Evolutionary conservation across 2,113 vertebrate species (phyloP).

Genomic region (Lichenostomus cassidix): DNA sequence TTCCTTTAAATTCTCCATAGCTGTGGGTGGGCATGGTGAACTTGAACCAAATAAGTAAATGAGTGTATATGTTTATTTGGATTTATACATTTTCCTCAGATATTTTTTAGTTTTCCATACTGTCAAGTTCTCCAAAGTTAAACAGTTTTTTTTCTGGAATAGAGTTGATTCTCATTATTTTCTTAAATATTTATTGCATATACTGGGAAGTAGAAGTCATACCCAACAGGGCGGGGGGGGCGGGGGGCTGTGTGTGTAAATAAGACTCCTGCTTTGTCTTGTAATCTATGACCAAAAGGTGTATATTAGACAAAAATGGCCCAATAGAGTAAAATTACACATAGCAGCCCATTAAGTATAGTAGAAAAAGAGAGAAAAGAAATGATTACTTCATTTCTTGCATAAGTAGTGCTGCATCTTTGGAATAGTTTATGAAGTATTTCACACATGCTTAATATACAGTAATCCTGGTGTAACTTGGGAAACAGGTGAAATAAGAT

Average conservation of each 20-base stretch:
- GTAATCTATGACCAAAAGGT: neutral
- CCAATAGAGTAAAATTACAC: neutral
- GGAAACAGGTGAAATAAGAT: neutral
- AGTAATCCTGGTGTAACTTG: neutral
- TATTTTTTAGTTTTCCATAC: neutral
- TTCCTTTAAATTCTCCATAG: neutral
- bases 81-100: neutral
- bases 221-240: neutral
- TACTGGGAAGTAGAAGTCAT: neutral
- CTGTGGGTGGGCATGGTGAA: neutral
- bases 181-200: neutral
- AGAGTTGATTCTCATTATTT: neutral
- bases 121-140: neutral
- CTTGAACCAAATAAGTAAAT: neutral
- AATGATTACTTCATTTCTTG: neutral
- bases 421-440: neutral
- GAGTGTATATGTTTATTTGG: neutral
- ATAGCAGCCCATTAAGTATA: neutral
- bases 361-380: neutral
- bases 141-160: neutral
- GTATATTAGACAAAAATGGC: neutral
- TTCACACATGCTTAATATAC: neutral
- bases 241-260: neutral
- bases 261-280: neutral
- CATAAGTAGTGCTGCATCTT: neutral